Percentiles rank a stretch among this genome's conserved stretches.
Evolutionary conservation across 1,140 invertebrate genomes (phyloP).

Genomic region (Cardiocondyla obscurior): DNA sequence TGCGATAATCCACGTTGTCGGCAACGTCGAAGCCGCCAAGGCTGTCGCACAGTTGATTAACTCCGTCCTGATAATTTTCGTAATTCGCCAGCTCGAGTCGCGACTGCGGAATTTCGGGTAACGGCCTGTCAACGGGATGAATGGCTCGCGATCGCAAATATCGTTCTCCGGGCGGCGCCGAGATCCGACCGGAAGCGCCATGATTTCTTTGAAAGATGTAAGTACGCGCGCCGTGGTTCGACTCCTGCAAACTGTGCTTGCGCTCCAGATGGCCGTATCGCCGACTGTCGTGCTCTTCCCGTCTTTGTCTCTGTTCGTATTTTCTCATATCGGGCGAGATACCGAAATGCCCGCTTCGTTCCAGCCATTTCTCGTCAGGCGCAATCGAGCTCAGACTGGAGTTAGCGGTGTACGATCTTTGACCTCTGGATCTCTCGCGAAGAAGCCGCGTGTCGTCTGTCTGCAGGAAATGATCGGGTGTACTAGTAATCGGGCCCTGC

Average conservation of each 20-base stretch:
- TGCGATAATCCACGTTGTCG: slow-evolving; percentile 45
- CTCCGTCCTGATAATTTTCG: slow-evolving; percentile 70
- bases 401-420: slow-evolving; percentile 72
- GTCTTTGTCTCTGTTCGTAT: slow-evolving; percentile 59
- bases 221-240: slow-evolving; percentile 55
- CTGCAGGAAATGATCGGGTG: slow-evolving; percentile 77
- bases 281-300: slow-evolving; percentile 48
- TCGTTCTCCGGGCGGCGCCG: slow-evolving; percentile 77
- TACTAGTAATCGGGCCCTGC: slow-evolving; percentile 76
- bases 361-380: slow-evolving; percentile 75
- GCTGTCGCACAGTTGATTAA: background rate
- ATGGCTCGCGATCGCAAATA: slow-evolving; percentile 75
- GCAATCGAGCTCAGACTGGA: slow-evolving; percentile 74
- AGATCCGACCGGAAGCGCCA: slow-evolving; percentile 77
- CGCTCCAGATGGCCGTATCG: slow-evolving; percentile 74
- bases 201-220: slow-evolving; percentile 77
- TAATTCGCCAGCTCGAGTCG: slow-evolving; percentile 75
- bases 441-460: slow-evolving; percentile 56
- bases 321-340: slow-evolving; percentile 56
- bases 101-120: slow-evolving; percentile 79
- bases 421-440: slow-evolving; percentile 46
- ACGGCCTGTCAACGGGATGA: slow-evolving; percentile 77
- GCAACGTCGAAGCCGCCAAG: background rate
- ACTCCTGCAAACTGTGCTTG: slow-evolving; percentile 80
- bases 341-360: slow-evolving; percentile 72